phyloP scores from a whole-genome alignment of 1,140 invertebrate species.

The Tachypleus tridentatus region DNA sequence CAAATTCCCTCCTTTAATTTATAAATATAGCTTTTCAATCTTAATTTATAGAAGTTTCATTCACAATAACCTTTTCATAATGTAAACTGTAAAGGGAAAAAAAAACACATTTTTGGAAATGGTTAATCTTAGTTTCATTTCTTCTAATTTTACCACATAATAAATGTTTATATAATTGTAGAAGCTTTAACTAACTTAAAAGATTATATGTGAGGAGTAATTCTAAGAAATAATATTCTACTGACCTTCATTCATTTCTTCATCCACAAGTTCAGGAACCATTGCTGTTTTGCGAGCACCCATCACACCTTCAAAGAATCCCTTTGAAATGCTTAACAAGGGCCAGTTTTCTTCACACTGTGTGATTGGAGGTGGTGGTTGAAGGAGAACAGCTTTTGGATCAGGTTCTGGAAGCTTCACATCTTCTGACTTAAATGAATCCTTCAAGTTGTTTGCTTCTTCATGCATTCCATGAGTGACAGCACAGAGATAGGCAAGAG shows the following conservation, averaged over 20 bases:
- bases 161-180: no score
- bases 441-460: slow-evolving; percentile 58
- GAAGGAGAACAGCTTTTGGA: slow-evolving; percentile 60
- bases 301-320: slow-evolving; percentile 40
- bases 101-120: no score
- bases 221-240: neutral
- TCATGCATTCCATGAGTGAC: slow-evolving; percentile 81
- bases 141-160: no score
- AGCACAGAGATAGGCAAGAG: slow-evolving; percentile 83
- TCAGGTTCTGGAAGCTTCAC: slow-evolving; percentile 54
- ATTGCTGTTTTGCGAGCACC: slow-evolving; percentile 14
- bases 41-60: no score
- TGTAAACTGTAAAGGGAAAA: no score
- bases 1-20: no score
- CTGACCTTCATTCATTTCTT: slow-evolving; percentile 18
- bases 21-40: no score
- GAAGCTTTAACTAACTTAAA: no score
- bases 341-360: slow-evolving; percentile 93
- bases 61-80: no score
- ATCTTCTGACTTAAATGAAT: slow-evolving; percentile 48
- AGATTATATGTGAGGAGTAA: no score
- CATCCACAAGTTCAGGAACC: slow-evolving; percentile 16
- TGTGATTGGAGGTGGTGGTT: slow-evolving; percentile 75
- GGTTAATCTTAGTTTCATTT: no score
- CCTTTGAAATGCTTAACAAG: slow-evolving; percentile 68